These are phyloP conservation scores for Molanna angustata DNA, from an alignment of 2,888 invertebrate genomes.

Conservation along the genomic window DNA sequence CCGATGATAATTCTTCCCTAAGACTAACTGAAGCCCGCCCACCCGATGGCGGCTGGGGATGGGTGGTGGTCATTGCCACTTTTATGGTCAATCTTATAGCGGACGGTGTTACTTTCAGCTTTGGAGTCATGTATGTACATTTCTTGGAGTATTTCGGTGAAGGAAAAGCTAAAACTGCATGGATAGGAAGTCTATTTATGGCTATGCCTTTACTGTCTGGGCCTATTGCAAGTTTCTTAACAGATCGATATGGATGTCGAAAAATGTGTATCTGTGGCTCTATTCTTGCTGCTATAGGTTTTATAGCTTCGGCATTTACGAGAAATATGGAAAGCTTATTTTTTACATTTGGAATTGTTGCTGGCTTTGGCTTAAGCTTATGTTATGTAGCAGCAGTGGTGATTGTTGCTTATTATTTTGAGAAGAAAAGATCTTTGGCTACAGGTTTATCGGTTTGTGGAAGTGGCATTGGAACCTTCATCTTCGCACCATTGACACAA, in stretches of 20 bases:
- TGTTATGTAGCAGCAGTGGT: slow-evolving; percentile 91
- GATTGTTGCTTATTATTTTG: slow-evolving; percentile 87
- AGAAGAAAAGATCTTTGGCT: slow-evolving; percentile 78
- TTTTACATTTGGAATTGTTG: slow-evolving; percentile 78
- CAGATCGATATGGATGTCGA: slow-evolving; percentile 80
- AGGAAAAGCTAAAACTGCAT: slow-evolving; percentile 82
- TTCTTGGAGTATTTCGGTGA: slow-evolving; percentile 82
- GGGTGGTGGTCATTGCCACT: slow-evolving; percentile 87
- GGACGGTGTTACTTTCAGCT: slow-evolving; percentile 90
- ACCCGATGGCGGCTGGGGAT: slow-evolving; percentile 91
- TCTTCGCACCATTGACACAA: slow-evolving; percentile 79
- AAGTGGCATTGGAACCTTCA: slow-evolving; percentile 83
- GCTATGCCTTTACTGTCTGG: slow-evolving; percentile 86
- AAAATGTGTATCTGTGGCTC: slow-evolving; percentile 76
- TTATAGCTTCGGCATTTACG: slow-evolving; percentile 72
- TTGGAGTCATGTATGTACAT: slow-evolving; percentile 85
- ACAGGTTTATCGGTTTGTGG: slow-evolving; percentile 86
- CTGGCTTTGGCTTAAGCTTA: slow-evolving; percentile 81
- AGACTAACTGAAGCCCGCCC: slow-evolving; percentile 66
- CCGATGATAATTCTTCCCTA: slow-evolving; percentile 61
- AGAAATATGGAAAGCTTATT: slow-evolving; percentile 75
- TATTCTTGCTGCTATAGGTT: slow-evolving; percentile 70
- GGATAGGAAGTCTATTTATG: slow-evolving; percentile 89
- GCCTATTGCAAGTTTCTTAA: slow-evolving; percentile 79
- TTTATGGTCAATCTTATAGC: slow-evolving; percentile 89